Percentiles rank a stretch among this genome's conserved stretches.
Evolutionary conservation across 2,797 vertebrate genomes (phyloP).

Genomic region (Myotis planiceps): DNA sequence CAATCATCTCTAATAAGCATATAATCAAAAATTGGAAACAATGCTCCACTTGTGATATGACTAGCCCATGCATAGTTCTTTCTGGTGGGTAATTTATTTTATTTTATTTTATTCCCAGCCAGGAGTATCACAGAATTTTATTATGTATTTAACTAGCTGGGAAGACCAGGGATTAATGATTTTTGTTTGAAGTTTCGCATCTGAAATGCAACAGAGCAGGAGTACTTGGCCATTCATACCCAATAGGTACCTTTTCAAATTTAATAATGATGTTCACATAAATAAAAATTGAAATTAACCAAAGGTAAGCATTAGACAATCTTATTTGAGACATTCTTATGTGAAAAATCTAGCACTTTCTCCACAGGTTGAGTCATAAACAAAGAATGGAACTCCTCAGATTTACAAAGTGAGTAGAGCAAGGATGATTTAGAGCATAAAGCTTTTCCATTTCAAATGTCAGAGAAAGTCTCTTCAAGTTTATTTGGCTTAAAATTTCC

Average conservation of each 20-base stretch:
- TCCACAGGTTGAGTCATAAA: constrained; percentile 12
- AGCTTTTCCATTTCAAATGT: not conserved
- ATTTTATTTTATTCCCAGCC: not conserved
- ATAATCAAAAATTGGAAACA: not conserved
- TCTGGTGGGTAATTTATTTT: not conserved
- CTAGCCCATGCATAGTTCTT: not conserved
- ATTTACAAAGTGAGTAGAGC: not conserved
- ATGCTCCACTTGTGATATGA: not conserved
- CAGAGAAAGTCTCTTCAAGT: not conserved
- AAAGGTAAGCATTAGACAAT: not conserved
- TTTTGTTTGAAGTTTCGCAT: not conserved
- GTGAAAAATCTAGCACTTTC: not conserved
- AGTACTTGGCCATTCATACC: not conserved
- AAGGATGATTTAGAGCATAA: not conserved
- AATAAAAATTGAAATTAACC: not conserved
- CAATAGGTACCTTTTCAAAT: not conserved
- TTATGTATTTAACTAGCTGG: not conserved
- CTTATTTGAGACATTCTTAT: not conserved
- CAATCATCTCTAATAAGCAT: not conserved
- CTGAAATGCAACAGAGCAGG: not conserved
- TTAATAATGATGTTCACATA: not conserved
- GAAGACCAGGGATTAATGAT: not conserved
- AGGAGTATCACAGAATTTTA: not conserved
- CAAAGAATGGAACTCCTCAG: not conserved
- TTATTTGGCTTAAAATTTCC: not conserved